These are phyloP conservation scores for Gallinago paraguaiae DNA, from an alignment of 2,113 vertebrate genomes.

Conservation along the genomic window DNA sequence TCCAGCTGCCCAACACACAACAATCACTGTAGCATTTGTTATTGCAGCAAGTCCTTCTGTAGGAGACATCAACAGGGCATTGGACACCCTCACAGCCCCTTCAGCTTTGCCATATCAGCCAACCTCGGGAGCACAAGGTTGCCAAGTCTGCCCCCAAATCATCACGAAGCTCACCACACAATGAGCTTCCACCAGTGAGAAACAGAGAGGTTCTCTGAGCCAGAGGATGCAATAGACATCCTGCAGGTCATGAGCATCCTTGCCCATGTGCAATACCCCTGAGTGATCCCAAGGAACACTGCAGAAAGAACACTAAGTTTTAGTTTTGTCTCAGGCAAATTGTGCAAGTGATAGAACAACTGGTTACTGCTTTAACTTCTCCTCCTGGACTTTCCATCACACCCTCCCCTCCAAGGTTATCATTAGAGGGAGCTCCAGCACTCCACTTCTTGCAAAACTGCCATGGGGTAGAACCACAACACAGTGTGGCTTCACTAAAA, in stretches of 20 bases:
- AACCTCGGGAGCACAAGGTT: rapidly evolving
- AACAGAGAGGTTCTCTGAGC: rapidly evolving
- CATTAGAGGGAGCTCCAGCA: neutral
- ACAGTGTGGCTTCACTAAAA: rapidly evolving
- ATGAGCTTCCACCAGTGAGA: neutral
- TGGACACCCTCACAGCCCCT: rapidly evolving
- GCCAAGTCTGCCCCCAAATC: rapidly evolving
- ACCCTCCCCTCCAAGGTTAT: no score
- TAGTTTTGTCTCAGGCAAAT: neutral
- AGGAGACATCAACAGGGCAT: neutral
- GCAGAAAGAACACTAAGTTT: neutral
- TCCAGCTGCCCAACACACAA: rapidly evolving
- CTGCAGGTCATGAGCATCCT: neutral
- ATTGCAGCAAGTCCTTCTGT: neutral
- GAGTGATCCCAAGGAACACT: neutral
- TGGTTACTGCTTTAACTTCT: neutral
- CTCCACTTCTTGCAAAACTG: neutral
- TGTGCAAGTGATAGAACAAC: neutral
- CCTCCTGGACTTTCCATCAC: neutral
- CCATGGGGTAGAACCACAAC: neutral
- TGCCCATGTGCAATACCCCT: rapidly evolving
- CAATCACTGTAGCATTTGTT: neutral
- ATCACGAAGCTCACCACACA: rapidly evolving
- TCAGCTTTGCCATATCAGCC: rapidly evolving
- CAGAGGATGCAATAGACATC: rapidly evolving